Evolutionary conservation across 2,113 vertebrate species (phyloP), one percentile per base, ranked within the genome.

Genomic region (Motacilla tschutschensis): DNA sequence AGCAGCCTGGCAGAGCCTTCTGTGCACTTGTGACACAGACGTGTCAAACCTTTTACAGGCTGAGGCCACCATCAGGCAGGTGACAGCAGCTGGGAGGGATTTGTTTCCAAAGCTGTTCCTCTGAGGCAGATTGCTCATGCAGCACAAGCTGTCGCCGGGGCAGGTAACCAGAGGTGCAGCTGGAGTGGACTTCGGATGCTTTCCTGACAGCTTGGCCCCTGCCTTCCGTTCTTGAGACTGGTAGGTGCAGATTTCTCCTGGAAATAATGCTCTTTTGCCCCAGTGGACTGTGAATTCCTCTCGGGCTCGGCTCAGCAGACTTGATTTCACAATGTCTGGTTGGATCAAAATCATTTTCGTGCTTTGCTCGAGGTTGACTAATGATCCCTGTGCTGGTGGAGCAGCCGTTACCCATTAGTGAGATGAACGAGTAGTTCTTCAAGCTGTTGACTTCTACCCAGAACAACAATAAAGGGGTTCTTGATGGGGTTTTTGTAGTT

Each of bases 331-430:
- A 90, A 90, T 33, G 46, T 64, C 62, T 88, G 2, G 3, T 67
- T 92, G 84, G 79, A 91, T 88, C 53, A 71, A 17, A 64, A 71
- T 79, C 4, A 50, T 57, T 88, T 64, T 50, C 6, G 4, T 86
- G 79, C 84, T 82, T 66, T 88, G 44, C 75, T 90, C 4, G 35
- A 73, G 81, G 21, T 51, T 91, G 88, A 87, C 72, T 87, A 74
- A 91, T 83, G 72, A 31, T 44, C 50, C 75, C 43, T 44, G 0
- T 6, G 79, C 60, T 89, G 85, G 60, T 60, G 51, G 60, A 79
- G 21, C 92, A 94, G 90, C 88, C 86, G 17, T 91, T 91, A 31
- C 67, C 81, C 81, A 78, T 87, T 77, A 92, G 67, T 26, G 53
- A 79, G 48, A 74, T 77, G 87, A 90, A 59, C 12, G 67, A 87